Base-by-base conservation (phyloP, 37 sponge, comb jelly and placozoan species). In the Dysidea cf. avara region DNA sequence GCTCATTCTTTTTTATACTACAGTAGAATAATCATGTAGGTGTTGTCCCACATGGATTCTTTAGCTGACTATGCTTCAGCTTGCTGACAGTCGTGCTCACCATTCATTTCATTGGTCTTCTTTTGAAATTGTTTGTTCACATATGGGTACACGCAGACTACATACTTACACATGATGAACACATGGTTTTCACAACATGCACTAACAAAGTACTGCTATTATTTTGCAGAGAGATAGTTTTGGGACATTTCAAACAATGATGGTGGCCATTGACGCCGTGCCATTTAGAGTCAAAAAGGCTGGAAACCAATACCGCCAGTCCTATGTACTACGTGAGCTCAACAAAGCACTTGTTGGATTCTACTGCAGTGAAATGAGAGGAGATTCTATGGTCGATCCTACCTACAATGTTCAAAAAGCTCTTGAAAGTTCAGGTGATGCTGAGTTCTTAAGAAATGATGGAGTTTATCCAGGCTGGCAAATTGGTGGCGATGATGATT, bases 311-410 rank as follows among this genome's bases (percentile, higher is more conserved):
- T 92, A 80, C 67, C 17, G 32, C 2, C 29, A 24, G 2, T 47
- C 55, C 30, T 21, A 4, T 26, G 21, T 92, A 13, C 82, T 87
- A 0, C 62, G 85, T 28, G 89, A 87, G 50, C 59, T 92, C n/a
- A 75, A 77, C 81, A 83, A 87, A 55, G 81, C 90, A 2, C 76
- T 74, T 40, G 58, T 68, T 32, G 89, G 89, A 14, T 92, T 80
- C 48, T 43, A 68, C 32, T 87, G 80, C 68, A 64, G 60, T 32
- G 77, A 83, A 6, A 65, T 76, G 36, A 70, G 75, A 30, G 81
- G 91, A 39, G 91, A 90, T 63, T 39, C 63, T 17, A 63, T 53
- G 21, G 66, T 38, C 25, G 17, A 7, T 37, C 39, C 36, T 16
- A n/a, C 22, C 22, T 2, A 39, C 66, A 1, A 32, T n/a, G 22